Percentiles rank a stretch among this genome's conserved stretches.
These are phyloP conservation scores for Setophaga kirtlandii DNA, from an alignment of 2,113 vertebrate species.

Conservation along the genomic window DNA sequence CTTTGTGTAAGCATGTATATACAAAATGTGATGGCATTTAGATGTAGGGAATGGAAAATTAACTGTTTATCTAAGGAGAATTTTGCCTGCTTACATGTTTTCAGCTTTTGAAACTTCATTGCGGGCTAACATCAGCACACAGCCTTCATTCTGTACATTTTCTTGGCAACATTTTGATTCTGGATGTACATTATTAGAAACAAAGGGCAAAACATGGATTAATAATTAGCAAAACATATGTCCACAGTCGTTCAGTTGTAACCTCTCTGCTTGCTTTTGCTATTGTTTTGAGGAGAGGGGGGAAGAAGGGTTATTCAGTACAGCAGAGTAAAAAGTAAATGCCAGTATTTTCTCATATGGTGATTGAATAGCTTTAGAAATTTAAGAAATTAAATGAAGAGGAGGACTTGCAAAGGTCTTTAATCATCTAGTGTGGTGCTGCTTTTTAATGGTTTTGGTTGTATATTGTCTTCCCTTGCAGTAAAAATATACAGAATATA, in stretches of 20 bases:
- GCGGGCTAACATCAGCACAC: background rate
- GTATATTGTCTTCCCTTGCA: background rate
- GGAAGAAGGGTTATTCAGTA: background rate
- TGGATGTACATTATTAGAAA: background rate
- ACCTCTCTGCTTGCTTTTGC: background rate
- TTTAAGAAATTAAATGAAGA: background rate
- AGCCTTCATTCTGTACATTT: background rate
- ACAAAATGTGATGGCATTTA: background rate
- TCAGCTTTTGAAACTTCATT: background rate
- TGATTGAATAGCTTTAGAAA: background rate
- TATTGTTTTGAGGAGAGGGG: background rate
- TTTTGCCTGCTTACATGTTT: background rate
- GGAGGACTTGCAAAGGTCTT: background rate
- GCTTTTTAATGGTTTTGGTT: background rate
- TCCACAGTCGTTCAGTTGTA: background rate
- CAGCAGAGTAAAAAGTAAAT: background rate
- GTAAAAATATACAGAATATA: background rate
- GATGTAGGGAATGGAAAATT: background rate
- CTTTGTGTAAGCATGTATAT: background rate
- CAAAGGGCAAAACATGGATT: background rate
- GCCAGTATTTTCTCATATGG: background rate
- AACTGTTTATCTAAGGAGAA: background rate
- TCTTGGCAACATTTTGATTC: background rate
- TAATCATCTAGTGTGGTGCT: fast-evolving
- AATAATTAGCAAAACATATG: background rate